Evolutionary conservation across 2,888 invertebrate species (phyloP), one percentile per base, ranked within the genome.

Genomic region (Chymomyza amoena): DNA sequence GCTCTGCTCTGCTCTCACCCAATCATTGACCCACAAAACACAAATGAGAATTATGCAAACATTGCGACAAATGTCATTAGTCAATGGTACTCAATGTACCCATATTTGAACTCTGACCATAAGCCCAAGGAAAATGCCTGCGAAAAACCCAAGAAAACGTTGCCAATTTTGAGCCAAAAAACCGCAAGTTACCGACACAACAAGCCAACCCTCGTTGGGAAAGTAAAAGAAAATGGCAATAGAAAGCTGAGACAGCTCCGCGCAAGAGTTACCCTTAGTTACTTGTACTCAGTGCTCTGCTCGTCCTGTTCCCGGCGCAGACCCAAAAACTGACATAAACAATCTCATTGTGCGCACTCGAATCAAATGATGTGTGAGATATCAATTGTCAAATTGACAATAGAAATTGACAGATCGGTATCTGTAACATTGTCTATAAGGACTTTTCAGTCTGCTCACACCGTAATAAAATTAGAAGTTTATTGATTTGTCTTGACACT

Each of bases 401-500:
- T 86, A 73, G 84, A 82, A 84, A 83, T 81, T 89, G 89, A 89
- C 89, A 89, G 89, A 85, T 87, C 85, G 77, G 76, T 77, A 76
- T 74, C 76, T 84, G 36, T 32, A 60, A 15, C 32, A 45, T 45
- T 45, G 60, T 60, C 60, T 32, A 15, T 45, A 45, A 45, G 39
- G 13, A 45, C 39, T 45, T 67, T 67, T 18, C 36, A n/a, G 73
- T 45, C 67, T 61, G 64, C 66, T 70, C 59, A 20, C 79, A 70
- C 73, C 74, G 87, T 82, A 84, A 90, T 90, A 90, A 90, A 90
- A 90, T 90, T 82, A 81, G 81, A 89, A 87, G 89, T 90, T 90
- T 90, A 90, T 90, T 90, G 90, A 90, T 90, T 90, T 90, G 90
- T 90, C 90, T 79, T 90, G 90, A 90, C 90, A 90, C 78, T 72